phyloP scores from a whole-genome alignment of 2,797 vertebrate species.

The Hoplostethus atlanticus region DNA sequence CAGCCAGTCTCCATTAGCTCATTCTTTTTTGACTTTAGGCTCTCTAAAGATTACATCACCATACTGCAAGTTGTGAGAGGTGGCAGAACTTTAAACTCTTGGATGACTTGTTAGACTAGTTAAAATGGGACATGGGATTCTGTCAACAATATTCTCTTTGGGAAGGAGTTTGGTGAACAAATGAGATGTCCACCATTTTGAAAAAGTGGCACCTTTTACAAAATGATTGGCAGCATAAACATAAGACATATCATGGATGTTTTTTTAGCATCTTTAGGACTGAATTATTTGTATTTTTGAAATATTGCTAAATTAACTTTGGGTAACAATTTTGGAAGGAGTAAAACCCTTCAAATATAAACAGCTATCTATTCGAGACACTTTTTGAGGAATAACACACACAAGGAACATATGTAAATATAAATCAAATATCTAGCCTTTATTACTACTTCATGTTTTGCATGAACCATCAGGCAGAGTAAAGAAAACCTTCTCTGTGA shows the following conservation, averaged over 20 bases:
- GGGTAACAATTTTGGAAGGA: no score
- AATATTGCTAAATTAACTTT: no score
- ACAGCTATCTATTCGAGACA: slow-evolving; percentile 9
- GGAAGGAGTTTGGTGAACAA: no score
- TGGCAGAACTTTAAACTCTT: background rate
- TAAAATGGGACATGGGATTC: no score
- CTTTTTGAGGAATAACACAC: background rate
- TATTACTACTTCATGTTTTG: background rate
- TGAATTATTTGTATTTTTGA: background rate
- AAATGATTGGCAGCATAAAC: no score
- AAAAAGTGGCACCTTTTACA: no score
- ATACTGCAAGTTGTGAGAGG: background rate
- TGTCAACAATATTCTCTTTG: no score
- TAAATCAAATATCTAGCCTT: slow-evolving; percentile 3
- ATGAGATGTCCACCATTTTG: no score
- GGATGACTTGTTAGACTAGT: no score
- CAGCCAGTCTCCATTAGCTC: background rate
- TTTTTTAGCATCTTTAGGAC: background rate
- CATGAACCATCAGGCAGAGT: slow-evolving; percentile 1
- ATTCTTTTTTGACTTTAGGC: background rate
- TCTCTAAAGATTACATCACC: background rate
- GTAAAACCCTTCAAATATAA: background rate
- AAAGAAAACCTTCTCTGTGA: slow-evolving; percentile 39
- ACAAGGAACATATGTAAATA: background rate
- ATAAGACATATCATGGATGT: no score